A percentile compares a stretch with the other conserved stretches of the same genome.
Evolutionary conservation across 2,888 invertebrate genomes (phyloP).

Genomic region (Emmelina monodactyla): DNA sequence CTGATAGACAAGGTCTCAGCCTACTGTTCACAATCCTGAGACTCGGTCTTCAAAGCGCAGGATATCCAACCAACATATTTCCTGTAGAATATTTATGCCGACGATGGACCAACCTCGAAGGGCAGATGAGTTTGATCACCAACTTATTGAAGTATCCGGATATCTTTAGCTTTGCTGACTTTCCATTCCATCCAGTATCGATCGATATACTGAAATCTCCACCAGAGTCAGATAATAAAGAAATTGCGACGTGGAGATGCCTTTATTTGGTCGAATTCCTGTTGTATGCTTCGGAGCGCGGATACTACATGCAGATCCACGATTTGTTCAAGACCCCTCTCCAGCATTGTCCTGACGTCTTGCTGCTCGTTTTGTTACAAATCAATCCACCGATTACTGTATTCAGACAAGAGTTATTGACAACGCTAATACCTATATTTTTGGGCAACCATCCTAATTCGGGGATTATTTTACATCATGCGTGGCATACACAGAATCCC

Average conservation of each 20-base stretch:
- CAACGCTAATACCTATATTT: conserved; percentile 90
- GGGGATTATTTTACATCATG: conserved; percentile 93
- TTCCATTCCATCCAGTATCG: conserved; percentile 85
- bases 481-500: conserved; percentile 87
- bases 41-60: conserved; percentile 79
- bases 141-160: conserved; percentile 90
- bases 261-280: conserved; percentile 90
- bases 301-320: conserved; percentile 81
- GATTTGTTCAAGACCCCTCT: conserved; percentile 93
- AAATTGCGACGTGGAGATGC: conserved; percentile 92
- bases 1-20: conserved; percentile 85
- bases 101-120: conserved; percentile 93
- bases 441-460: conserved; percentile 96
- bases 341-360: conserved; percentile 93
- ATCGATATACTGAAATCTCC: conserved; percentile 91
- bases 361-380: conserved; percentile 88
- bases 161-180: conserved; percentile 93
- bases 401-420: conserved; percentile 85
- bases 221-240: conserved; percentile 94
- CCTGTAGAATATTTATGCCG: conserved; percentile 91
- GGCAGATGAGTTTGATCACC: conserved; percentile 88
- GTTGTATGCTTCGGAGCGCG: conserved; percentile 86
- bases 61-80: conserved; percentile 74
- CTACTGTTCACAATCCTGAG: conserved; percentile 84
- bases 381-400: conserved; percentile 81